These are phyloP conservation scores for Poecile atricapillus DNA, from an alignment of 2,113 vertebrate genomes.

Conservation along the genomic window DNA sequence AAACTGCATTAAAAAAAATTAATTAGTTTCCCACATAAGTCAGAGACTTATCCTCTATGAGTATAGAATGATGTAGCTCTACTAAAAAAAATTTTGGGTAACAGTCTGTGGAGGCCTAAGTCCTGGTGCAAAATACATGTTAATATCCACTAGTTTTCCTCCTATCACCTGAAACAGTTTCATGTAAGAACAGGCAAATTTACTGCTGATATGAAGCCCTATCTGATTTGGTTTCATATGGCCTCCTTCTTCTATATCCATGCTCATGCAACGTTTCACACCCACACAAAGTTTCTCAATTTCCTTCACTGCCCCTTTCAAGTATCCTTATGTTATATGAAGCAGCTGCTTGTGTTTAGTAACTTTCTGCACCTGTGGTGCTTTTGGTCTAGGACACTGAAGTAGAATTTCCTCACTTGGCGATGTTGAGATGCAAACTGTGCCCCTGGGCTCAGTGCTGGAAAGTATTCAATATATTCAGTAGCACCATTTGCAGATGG, in stretches of 20 bases:
- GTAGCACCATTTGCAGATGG: conserved; percentile 5
- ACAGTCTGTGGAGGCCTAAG: neutral
- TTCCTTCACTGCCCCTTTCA: conserved; percentile 4
- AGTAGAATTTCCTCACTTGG: neutral
- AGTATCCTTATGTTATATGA: neutral
- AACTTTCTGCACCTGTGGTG: conserved; percentile 13
- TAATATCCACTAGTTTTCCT: neutral
- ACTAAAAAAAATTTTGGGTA: neutral
- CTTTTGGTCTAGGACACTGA: neutral
- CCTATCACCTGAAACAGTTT: neutral
- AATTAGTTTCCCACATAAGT: neutral
- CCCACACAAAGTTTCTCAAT: neutral
- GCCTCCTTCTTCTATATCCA: neutral
- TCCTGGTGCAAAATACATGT: neutral
- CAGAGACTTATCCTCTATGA: neutral
- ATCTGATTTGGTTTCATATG: neutral
- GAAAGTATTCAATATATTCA: neutral
- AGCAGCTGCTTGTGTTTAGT: neutral
- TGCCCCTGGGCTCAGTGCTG: neutral
- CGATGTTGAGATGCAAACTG: neutral
- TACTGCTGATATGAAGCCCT: neutral
- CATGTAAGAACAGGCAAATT: neutral
- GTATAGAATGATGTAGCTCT: neutral
- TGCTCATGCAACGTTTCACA: neutral
- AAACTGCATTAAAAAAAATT: neutral